Percentiles rank a stretch among this genome's conserved stretches.
phyloP scores from a whole-genome alignment of 2,113 vertebrate species.

The Psilopogon haemacephalus region DNA sequence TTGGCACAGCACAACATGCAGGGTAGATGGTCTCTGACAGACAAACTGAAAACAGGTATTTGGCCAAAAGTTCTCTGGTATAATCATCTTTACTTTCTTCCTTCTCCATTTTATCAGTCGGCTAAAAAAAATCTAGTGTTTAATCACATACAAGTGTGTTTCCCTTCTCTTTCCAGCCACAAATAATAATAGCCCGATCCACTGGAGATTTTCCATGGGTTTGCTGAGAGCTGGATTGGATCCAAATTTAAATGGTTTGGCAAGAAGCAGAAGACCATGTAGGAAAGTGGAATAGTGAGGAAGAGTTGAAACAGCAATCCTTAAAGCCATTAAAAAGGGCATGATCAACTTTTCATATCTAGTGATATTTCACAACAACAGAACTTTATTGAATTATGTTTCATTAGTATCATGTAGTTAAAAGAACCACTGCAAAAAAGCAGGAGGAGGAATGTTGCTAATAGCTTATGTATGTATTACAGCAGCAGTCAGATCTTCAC shows the following conservation, averaged over 20 bases:
- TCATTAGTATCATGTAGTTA: not conserved
- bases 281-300: not conserved
- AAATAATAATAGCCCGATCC: slow-evolving; percentile 16
- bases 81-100: slow-evolving; percentile 15
- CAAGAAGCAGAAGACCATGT: not conserved
- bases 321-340: not conserved
- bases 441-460: not conserved
- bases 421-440: not conserved
- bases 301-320: not conserved
- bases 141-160: not conserved
- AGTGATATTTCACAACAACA: not conserved
- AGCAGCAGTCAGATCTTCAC: not conserved
- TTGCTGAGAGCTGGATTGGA: not conserved
- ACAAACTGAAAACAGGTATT: not conserved
- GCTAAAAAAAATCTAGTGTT: slow-evolving; percentile 30
- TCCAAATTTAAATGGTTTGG: slow-evolving; percentile 40
- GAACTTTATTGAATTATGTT: not conserved
- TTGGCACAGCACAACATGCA: not conserved
- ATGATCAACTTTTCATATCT: not conserved
- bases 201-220: slow-evolving; percentile 27
- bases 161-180: not conserved
- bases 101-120: not conserved
- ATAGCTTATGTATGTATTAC: not conserved
- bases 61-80: not conserved
- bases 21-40: not conserved